Evolutionary conservation across 1,140 invertebrate genomes (phyloP), one percentile per base, ranked within the genome.

Genomic region (Calliphora vicina): DNA sequence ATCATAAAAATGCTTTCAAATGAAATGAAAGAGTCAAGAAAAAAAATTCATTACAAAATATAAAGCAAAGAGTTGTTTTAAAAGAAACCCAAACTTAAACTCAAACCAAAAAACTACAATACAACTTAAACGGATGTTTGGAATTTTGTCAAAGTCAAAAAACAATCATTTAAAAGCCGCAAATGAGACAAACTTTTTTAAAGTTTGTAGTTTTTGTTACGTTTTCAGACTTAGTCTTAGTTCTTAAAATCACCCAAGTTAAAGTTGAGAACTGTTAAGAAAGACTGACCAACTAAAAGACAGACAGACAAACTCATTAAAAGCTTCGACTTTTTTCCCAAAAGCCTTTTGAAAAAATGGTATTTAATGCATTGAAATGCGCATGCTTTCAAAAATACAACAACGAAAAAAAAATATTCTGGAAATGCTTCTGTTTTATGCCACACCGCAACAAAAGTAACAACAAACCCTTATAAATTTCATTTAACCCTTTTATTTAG

Each of bases 81-180:
- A 26, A 73, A 27, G 26, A 73, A 29, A 35, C 35, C 10, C 35
- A 35, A 10, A 35, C 35, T 8, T 35, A 35, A 35, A 26, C 13
- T 17, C 25, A 35, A 13, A 26, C 29, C 13, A 73, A 73, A 27
- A 25, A 29, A 73, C 5, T 73, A 13, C 10, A 73, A 73, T 73
- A 73, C 73, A 76, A 76, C 73, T 76, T 76, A 76, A 76, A 76
- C 73, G 73, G 73, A 76, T 76, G 73, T 76, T 76, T 76, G 73
- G 73, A 76, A 76, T 76, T 76, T 76, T 76, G 73, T 76, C 73
- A 76, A 76, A 42, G 67, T 23, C 15, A 73, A 15, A 29, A 73
- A 73, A 73, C 6, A 42, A 76, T 10, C 73, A 35, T 42, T 76
- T 76, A 42, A 76, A 76, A 76, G 73, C 73, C 73, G 73, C 73